Evolutionary conservation across 2,797 vertebrate genomes (phyloP).

Genomic region (Leptoclinus maculatus): DNA sequence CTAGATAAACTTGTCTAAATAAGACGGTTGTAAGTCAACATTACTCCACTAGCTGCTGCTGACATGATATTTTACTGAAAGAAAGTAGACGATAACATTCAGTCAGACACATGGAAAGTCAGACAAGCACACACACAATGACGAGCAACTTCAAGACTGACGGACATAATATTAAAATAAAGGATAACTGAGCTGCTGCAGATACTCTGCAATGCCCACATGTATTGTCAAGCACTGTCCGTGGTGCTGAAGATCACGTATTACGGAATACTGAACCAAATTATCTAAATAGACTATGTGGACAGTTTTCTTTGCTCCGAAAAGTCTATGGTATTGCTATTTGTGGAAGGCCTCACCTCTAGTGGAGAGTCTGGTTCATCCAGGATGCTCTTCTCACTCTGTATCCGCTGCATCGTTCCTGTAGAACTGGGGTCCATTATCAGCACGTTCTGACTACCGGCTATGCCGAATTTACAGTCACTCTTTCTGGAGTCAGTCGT

Average conservation of each 20-base stretch:
- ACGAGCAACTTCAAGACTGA: neutral
- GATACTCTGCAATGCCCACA: neutral
- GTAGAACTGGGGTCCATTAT: too few species aligned
- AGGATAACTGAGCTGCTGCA: neutral
- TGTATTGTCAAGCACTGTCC: neutral
- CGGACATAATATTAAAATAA: neutral
- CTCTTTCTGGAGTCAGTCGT: slow-evolving; percentile 44
- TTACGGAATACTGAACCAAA: neutral
- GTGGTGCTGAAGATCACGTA: neutral
- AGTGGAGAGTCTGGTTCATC: neutral
- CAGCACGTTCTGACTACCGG: too few species aligned
- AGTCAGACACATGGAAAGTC: neutral
- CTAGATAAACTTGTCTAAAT: neutral
- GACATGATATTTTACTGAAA: too few species aligned
- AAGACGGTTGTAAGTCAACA: too few species aligned
- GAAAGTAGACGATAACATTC: neutral
- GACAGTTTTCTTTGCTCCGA: neutral
- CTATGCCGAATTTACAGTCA: slow-evolving; percentile 11
- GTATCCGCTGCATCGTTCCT: too few species aligned
- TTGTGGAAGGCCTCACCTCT: neutral
- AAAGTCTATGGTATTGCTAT: neutral
- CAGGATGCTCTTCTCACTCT: slow-evolving; percentile 3
- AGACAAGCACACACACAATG: neutral
- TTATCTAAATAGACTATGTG: neutral
- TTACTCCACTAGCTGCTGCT: too few species aligned